phyloP scores from a whole-genome alignment of 2,888 invertebrate species.

The Drosophila setosimentum region DNA sequence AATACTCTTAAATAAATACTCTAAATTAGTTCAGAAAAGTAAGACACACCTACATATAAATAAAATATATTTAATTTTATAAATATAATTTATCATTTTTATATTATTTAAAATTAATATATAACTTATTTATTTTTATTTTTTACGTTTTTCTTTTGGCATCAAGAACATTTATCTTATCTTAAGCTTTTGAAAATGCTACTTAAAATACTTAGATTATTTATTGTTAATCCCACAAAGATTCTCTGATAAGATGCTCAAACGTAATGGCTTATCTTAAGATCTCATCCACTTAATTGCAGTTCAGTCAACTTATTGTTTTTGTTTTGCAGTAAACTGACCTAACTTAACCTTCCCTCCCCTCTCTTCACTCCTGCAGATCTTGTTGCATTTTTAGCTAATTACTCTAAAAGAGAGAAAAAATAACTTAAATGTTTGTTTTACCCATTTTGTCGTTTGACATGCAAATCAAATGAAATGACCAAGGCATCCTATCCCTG shows the following conservation, averaged over 20 bases:
- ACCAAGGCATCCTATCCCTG: conserved; percentile 10
- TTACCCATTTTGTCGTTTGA: conserved; percentile 8
- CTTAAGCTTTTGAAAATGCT: neutral
- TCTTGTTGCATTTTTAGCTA: conserved; percentile 36
- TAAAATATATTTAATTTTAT: no score
- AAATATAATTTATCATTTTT: no score
- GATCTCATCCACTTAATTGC: neutral
- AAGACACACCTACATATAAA: neutral
- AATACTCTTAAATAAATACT: no score
- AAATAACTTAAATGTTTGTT: conserved; percentile 14
- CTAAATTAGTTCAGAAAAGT: neutral
- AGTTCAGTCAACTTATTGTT: conserved; percentile 36
- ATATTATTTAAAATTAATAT: no score
- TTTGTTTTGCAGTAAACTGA: conserved; percentile 19
- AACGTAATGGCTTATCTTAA: neutral
- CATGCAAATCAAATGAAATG: conserved; percentile 36
- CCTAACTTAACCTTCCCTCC: conserved; percentile 8
- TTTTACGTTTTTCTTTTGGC: neutral
- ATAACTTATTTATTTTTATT: neutral
- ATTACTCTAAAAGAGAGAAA: conserved; percentile 22
- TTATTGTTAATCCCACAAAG: neutral
- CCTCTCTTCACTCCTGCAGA: neutral
- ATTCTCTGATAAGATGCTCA: neutral
- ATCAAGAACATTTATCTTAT: neutral
- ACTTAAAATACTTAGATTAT: neutral